phyloP scores from a whole-genome alignment of 2,113 vertebrate species.

The Lethenteron reissneri region DNA sequence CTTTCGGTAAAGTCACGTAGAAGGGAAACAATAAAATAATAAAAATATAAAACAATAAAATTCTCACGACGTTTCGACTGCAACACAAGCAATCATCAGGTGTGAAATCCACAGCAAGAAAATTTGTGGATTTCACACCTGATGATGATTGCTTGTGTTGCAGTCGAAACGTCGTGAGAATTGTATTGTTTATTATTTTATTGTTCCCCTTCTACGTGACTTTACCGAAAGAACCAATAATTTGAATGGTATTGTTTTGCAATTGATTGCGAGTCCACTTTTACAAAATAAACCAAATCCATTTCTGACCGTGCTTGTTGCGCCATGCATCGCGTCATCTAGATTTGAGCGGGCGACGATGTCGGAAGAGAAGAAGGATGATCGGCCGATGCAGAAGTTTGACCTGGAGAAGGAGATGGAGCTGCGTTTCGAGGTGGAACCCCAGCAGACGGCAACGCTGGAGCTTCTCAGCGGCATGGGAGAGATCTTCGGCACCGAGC shows the following conservation, averaged over 20 bases:
- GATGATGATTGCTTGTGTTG: too few relatives aligned
- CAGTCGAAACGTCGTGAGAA: too few relatives aligned
- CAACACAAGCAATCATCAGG: too few relatives aligned
- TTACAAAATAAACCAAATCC: background rate
- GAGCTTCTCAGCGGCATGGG: slow-evolving; percentile 69
- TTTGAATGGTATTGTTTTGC: background rate
- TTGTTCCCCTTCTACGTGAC: background rate
- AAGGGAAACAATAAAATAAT: too few relatives aligned
- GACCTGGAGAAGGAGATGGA: slow-evolving; percentile 89
- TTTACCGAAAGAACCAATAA: slow-evolving; percentile 20
- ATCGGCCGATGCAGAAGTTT: slow-evolving; percentile 46
- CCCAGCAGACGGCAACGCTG: slow-evolving; percentile 52
- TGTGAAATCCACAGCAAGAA: too few relatives aligned
- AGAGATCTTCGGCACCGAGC: slow-evolving; percentile 80
- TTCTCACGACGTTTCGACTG: too few relatives aligned
- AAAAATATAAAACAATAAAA: too few relatives aligned
- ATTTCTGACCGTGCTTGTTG: background rate
- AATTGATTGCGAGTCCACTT: background rate
- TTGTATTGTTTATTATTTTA: too few relatives aligned
- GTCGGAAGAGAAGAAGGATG: slow-evolving; percentile 23
- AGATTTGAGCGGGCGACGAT: background rate
- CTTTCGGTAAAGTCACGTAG: too few relatives aligned
- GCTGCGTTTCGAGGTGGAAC: slow-evolving; percentile 80
- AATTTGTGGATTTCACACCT: too few relatives aligned
- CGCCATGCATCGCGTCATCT: background rate